A percentile compares a stretch with the other conserved stretches of the same genome.
phyloP scores from a whole-genome alignment of 1,140 invertebrate species.

The Microplitis demolitor region DNA sequence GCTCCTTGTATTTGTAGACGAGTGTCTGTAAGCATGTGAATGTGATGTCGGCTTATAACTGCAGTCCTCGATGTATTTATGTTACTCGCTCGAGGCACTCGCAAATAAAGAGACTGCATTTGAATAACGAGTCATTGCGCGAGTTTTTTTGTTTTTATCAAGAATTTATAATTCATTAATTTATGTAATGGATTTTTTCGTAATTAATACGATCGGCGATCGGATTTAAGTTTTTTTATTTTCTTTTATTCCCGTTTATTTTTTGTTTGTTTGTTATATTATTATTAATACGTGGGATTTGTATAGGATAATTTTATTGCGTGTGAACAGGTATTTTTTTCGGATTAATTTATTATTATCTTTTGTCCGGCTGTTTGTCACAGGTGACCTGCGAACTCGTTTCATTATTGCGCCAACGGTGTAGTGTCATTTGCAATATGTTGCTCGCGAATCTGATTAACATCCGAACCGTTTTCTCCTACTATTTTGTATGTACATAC shows the following conservation, averaged over 20 bases:
- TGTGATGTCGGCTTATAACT: slow-evolving; percentile 47
- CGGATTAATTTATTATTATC: slow-evolving; percentile 15
- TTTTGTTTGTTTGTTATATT: no score
- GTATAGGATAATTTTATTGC: background rate
- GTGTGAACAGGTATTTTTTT: background rate
- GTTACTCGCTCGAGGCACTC: slow-evolving; percentile 49
- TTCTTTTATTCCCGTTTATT: background rate
- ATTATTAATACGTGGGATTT: background rate
- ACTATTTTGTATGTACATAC: background rate
- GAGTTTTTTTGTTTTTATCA: background rate
- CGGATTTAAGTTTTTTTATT: background rate
- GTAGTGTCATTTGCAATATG: slow-evolving; percentile 29
- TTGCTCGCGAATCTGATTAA: slow-evolving; percentile 36
- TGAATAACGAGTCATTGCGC: slow-evolving; percentile 21
- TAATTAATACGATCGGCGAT: no score
- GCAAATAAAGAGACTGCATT: slow-evolving; percentile 51
- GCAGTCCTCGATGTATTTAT: slow-evolving; percentile 56
- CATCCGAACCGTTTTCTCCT: slow-evolving; percentile 2
- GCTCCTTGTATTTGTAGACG: background rate
- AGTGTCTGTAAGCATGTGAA: background rate
- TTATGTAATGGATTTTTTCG: background rate
- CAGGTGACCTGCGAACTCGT: no score
- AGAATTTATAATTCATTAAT: background rate
- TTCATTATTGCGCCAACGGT: slow-evolving; percentile 7
- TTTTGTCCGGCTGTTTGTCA: background rate